A percentile compares a stretch with the other conserved stretches of the same genome.
Evolutionary conservation across 2,888 invertebrate species (phyloP).

Genomic region (Brenthis hecate): DNA sequence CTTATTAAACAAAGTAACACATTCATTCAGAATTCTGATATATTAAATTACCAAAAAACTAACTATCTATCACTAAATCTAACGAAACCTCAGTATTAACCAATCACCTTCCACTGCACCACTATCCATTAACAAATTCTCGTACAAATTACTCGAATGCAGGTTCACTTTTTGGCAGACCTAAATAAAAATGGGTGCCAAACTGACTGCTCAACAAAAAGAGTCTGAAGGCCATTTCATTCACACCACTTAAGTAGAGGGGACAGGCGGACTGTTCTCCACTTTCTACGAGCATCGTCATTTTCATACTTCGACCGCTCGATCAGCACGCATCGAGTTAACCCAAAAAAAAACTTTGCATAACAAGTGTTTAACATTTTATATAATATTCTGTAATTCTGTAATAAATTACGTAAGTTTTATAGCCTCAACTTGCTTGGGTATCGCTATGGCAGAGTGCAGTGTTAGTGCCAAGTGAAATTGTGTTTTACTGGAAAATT

Average conservation of each 20-base stretch:
- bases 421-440: neutral
- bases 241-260: conserved; percentile 1
- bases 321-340: conserved; percentile 2
- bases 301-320: neutral
- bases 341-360: neutral
- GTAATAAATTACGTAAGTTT: conserved; percentile 5
- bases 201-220: too few relatives aligned
- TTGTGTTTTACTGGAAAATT: neutral
- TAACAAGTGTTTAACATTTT: neutral
- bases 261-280: conserved; percentile 2
- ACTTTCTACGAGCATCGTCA: conserved; percentile 17
- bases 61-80: too few relatives aligned
- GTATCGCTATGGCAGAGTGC: neutral
- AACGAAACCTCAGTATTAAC: too few relatives aligned
- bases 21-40: too few relatives aligned
- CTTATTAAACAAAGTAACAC: too few relatives aligned
- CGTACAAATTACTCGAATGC: too few relatives aligned
- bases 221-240: conserved; percentile 10
- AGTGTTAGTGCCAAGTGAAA: conserved; percentile 6
- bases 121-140: too few relatives aligned
- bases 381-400: conserved; percentile 13
- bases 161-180: too few relatives aligned
- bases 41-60: too few relatives aligned
- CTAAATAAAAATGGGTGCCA: too few relatives aligned
- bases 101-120: too few relatives aligned